These are phyloP conservation scores for Cyphomyrmex costatus DNA, from an alignment of 1,140 invertebrate species.

Conservation along the genomic window DNA sequence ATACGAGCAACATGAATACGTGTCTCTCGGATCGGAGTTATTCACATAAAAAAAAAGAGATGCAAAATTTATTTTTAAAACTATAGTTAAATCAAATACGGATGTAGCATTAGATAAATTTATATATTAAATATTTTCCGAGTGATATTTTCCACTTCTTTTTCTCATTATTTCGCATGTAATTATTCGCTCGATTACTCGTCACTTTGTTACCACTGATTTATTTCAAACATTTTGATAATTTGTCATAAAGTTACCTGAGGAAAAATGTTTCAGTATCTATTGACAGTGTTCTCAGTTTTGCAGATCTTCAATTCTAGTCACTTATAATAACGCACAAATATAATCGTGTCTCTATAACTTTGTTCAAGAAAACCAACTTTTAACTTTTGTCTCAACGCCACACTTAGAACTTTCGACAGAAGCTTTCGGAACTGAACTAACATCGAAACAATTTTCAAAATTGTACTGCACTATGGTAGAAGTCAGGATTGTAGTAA, in stretches of 20 bases:
- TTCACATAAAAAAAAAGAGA: background rate
- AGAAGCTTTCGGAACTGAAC: background rate
- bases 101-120: background rate
- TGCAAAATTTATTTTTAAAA: background rate
- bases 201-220: background rate
- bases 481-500: background rate
- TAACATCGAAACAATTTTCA: background rate
- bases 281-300: background rate
- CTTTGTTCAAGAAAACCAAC: background rate
- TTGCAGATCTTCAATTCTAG: background rate
- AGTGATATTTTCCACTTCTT: background rate
- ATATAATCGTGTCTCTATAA: background rate
- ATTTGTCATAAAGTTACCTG: background rate
- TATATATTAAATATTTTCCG: background rate
- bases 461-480: background rate
- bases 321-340: background rate
- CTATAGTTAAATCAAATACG: background rate
- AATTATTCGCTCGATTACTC: background rate
- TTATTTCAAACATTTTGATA: background rate
- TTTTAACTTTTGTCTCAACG: background rate
- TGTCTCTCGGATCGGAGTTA: background rate
- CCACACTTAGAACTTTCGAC: background rate
- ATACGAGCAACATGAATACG: background rate
- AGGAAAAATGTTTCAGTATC: background rate
- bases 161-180: background rate